These are phyloP conservation scores for Mamestra configurata DNA, from an alignment of 1,140 invertebrate genomes.

Conservation along the genomic window DNA sequence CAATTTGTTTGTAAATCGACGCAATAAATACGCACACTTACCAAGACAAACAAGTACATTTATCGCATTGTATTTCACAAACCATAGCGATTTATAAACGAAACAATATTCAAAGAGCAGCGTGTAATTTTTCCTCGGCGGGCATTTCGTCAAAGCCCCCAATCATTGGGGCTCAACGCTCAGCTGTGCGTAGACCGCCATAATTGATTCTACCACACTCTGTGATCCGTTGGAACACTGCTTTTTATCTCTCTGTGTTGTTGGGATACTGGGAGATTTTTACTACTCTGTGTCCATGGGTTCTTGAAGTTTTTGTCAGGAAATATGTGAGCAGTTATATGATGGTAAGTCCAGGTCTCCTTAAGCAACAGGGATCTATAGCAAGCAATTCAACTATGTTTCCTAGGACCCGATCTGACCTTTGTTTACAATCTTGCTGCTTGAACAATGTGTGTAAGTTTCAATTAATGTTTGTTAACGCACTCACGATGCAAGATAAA, in stretches of 20 bases:
- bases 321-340: too few species aligned
- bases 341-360: too few species aligned
- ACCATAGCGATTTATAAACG: background rate
- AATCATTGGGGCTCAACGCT: conserved; percentile 25
- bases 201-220: conserved; percentile 37
- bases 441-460: too few species aligned
- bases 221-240: background rate
- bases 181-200: conserved; percentile 31
- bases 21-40: background rate
- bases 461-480: too few species aligned
- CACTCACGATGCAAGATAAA: too few species aligned
- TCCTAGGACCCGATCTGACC: too few species aligned
- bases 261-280: background rate
- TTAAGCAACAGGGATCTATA: too few species aligned
- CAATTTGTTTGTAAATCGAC: too few species aligned
- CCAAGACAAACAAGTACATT: background rate
- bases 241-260: conserved; percentile 23
- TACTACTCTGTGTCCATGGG: too few species aligned
- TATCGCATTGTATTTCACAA: background rate
- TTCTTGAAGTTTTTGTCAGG: too few species aligned
- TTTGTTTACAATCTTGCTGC: background rate
- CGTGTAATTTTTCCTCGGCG: background rate
- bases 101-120: conserved; percentile 14
- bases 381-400: too few species aligned
- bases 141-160: conserved; percentile 10